Conservation (phyloP, 2,888 invertebrate genomes). For the Amiota minor region DNA sequence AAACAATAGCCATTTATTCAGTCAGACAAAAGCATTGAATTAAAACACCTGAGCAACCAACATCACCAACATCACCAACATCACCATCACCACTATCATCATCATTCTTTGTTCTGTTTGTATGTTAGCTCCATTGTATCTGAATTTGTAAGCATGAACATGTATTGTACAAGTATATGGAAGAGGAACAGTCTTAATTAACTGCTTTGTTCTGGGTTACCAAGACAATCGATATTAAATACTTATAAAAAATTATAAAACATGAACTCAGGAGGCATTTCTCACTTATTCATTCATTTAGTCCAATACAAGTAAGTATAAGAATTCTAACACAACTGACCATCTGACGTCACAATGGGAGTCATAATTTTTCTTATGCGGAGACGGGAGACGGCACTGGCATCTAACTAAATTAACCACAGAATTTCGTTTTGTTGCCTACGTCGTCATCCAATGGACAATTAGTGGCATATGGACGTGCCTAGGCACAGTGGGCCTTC, state of each 20-base stretch:
- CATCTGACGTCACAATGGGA: no score
- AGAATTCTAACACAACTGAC: no score
- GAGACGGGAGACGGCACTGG: neutral
- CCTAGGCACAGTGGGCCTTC: neutral
- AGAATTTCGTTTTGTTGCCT: constrained; percentile 1
- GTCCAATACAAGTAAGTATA: neutral
- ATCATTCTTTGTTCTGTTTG: neutral
- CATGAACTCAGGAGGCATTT: constrained; percentile 45
- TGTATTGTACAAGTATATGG: neutral
- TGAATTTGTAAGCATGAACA: neutral
- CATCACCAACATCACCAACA: no score
- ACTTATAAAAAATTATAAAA: neutral
- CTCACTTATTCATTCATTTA: neutral
- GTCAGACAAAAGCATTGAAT: no score
- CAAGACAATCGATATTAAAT: constrained; percentile 2
- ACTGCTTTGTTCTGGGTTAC: neutral
- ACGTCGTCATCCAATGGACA: constrained; percentile 7
- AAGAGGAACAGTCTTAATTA: neutral
- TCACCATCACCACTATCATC: no score
- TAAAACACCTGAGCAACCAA: no score
- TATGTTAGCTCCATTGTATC: neutral
- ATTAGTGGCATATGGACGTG: constrained; percentile 15
- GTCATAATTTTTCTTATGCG: no score
- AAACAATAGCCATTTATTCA: no score
- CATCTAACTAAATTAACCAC: constrained; percentile 16